Evolutionary conservation across 92 coral and sea anemone species (phyloP), one percentile per base, ranked within the genome.

Genomic region (Palythoa grandiflora): DNA sequence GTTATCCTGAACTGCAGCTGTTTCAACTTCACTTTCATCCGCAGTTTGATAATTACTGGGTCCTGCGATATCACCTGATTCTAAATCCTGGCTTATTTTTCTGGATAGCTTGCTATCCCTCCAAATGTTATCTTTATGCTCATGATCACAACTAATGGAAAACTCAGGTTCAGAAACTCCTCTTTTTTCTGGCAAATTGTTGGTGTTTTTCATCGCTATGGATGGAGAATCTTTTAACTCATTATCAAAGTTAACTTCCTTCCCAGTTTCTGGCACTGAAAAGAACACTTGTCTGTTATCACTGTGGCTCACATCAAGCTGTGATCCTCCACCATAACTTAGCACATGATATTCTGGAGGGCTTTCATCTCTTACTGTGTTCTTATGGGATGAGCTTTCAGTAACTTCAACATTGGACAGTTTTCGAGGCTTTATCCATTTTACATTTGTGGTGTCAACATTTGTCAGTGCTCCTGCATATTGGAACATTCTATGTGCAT

Each of bases 391-490:
- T 8, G 20, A 47, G 13, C 75, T 54, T 10, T 52, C 38, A 10
- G 5, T 16, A 48, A 54, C 11, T 9, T 81, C 75, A 47, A 21
- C 75, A 65, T 47, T 44, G 7, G 94, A 55, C 39, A 91, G 79
- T 83, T 75, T 84, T 36, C 90, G 79, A 50, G 94, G 94, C 57
- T 84, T 91, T 78, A 81, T 68, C 94, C 94, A 92, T 70, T 71
- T 87, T 20, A 93, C 73, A 59, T 40, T 51, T 2, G 88, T 84
- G 53, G 73, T 87, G 38, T 77, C 93, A 9, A 86, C 88, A 77
- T 92, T 90, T 28, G 90, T 87, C 21, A 94, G 66, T 38, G 95
- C 94, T 78, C 93, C 92, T 10, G 94, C 92, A 77, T 93, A 91
- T 36, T 84, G 92, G 40, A 91, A 84, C 50, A 93, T 76, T 52